Base-by-base conservation (phyloP, 2,888 invertebrate genomes). In the Eupelmus urozonus region DNA sequence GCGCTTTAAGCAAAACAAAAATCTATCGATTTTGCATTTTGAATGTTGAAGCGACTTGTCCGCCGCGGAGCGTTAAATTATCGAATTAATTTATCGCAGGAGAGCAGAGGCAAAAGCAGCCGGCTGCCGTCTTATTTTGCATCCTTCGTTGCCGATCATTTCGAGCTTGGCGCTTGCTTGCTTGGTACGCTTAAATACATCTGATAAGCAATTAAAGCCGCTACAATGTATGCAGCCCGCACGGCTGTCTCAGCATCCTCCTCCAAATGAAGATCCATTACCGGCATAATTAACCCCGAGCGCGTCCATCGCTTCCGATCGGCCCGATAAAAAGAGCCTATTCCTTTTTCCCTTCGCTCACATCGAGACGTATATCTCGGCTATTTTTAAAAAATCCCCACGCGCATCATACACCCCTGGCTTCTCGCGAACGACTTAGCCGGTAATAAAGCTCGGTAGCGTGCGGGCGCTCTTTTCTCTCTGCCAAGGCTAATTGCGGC, bases 191-290 rank as follows among this genome's bases (percentile, higher is more conserved):
- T 34, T 34, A 23, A 63, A 62, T 42, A 63, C 55, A 53, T 55
- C 51, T 55, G 67, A 67, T 67, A 67, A 67, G 67, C 67, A 67
- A 67, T 55, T 67, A 67, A 23, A 25, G 40, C 40, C 3, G 3
- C 23, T 67, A 67, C 67, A 67, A 67, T 66, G 66, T 49, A 27
- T 40, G 27, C 20, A 29, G 60, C n/a, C n/a, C 0, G 1, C n/a
- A 25, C 0, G 1, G 16, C 49, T 34, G 34, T 34, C 34, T 5
- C 16, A 49, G n/a, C 7, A 49, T n/a, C 16, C 13, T 49, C 49
- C 49, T 9, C 49, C 11, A 49, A n/a, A n/a, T 49, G 49, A 49
- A 49, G 16, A 16, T 49, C 49, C 49, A 49, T 49, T 49, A 49
- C 49, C 49, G n/a, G 49, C n/a, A 16, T 49, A 11, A n/a, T 49